phyloP scores from a whole-genome alignment of 1,140 invertebrate genomes.

The Dreissena polymorpha region DNA sequence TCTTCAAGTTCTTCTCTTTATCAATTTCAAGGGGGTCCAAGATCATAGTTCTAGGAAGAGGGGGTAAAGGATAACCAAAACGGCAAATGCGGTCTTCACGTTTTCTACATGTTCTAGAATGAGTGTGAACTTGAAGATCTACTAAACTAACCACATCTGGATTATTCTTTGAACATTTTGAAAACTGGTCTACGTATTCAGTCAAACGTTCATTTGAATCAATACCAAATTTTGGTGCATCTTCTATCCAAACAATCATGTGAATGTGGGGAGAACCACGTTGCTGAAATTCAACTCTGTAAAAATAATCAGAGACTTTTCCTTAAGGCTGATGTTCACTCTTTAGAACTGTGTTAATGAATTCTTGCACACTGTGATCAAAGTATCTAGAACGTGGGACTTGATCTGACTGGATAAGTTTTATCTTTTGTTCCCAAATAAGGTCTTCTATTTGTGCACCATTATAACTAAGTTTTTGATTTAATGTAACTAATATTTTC shows the following conservation, averaged over 20 bases:
- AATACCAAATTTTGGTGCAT: too few species aligned
- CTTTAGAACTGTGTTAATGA: too few species aligned
- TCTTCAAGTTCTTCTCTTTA: constrained; percentile 22
- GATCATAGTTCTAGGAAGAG: too few species aligned
- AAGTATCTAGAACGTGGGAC: background rate
- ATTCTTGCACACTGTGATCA: constrained; percentile 10
- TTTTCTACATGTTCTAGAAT: constrained; percentile 61
- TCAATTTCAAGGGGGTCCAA: constrained; percentile 46
- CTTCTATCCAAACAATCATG: too few species aligned
- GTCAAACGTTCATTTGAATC: too few species aligned
- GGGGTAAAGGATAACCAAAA: constrained; percentile 59
- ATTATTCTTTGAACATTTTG: constrained; percentile 21
- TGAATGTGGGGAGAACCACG: too few species aligned
- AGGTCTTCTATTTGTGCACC: constrained; percentile 52
- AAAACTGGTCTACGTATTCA: constrained; percentile 41
- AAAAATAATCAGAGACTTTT: too few species aligned
- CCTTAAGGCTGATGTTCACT: too few species aligned
- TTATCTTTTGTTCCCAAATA: constrained; percentile 19
- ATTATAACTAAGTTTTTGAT: constrained; percentile 35
- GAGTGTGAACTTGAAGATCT: constrained; percentile 58
- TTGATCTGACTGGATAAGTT: background rate
- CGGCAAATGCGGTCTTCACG: constrained; percentile 45
- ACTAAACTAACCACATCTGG: constrained; percentile 24
- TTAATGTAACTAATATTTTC: constrained; percentile 53
- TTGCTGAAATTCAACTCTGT: too few species aligned